These are phyloP conservation scores for Acipenser oxyrinchus DNA, from an alignment of 2,797 vertebrate species.

Conservation along the genomic window DNA sequence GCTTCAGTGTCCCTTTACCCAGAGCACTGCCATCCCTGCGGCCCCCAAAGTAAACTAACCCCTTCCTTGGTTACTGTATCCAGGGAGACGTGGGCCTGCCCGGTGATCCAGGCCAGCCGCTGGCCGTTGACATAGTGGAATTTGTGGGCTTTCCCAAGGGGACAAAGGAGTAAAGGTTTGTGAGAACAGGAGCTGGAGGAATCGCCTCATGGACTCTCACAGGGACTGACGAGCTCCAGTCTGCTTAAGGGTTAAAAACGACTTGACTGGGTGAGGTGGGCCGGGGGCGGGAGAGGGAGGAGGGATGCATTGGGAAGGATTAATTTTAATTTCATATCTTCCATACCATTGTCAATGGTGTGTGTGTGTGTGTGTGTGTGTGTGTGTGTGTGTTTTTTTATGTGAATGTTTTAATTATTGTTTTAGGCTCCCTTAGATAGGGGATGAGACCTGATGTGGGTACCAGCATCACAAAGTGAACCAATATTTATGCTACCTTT, in stretches of 20 bases:
- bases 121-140: slow-evolving; percentile 72
- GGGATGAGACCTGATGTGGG: too few relatives aligned
- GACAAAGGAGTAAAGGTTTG: slow-evolving; percentile 79
- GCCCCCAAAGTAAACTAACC: slow-evolving; percentile 34
- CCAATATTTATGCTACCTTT: too few relatives aligned
- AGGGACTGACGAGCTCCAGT: background rate
- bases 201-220: slow-evolving; percentile 16
- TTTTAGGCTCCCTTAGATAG: too few relatives aligned
- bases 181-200: slow-evolving; percentile 19
- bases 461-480: too few relatives aligned
- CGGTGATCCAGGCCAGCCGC: slow-evolving; percentile 72
- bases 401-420: too few relatives aligned
- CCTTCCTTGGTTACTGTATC: slow-evolving; percentile 49
- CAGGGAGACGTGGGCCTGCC: slow-evolving; percentile 80
- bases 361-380: background rate
- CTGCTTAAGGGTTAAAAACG: background rate
- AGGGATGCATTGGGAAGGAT: too few relatives aligned
- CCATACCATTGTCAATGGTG: too few relatives aligned
- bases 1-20: slow-evolving; percentile 17
- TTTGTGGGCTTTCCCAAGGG: slow-evolving; percentile 79
- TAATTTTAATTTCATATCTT: too few relatives aligned
- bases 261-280: background rate
- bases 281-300: too few relatives aligned
- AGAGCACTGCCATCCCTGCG: slow-evolving; percentile 22
- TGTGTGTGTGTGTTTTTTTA: too few relatives aligned